Conservation (phyloP, 2,888 invertebrate species). For the Acanthosepion lycidas region DNA sequence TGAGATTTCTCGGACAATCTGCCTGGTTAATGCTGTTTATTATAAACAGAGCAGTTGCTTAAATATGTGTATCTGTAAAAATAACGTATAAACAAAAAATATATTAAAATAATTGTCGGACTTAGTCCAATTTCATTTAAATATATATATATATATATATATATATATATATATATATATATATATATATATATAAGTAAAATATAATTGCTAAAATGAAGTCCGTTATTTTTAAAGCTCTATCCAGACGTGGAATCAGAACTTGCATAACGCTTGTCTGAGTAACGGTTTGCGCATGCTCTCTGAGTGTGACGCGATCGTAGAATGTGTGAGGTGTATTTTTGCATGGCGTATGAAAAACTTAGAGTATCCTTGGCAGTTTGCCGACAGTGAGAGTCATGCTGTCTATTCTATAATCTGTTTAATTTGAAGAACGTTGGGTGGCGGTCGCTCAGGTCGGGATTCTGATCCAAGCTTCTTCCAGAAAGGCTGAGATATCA, state of each 20-base stretch:
- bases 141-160: background rate
- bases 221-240: background rate
- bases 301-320: background rate
- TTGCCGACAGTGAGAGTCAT: background rate
- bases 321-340: background rate
- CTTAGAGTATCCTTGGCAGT: background rate
- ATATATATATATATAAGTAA: background rate
- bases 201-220: background rate
- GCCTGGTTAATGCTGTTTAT: too few relatives aligned
- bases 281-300: background rate
- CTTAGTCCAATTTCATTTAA: background rate
- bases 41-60: too few relatives aligned
- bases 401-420: too few relatives aligned
- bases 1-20: too few relatives aligned
- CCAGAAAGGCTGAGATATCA: background rate
- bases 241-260: background rate
- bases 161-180: background rate
- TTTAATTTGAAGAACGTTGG: background rate
- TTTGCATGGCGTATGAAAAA: background rate
- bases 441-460: background rate
- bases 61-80: too few relatives aligned
- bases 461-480: background rate
- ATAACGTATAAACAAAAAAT: too few relatives aligned
- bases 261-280: background rate
- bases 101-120: background rate